phyloP scores from a whole-genome alignment of 1,140 invertebrate species.

The Lethocerus indicus region DNA sequence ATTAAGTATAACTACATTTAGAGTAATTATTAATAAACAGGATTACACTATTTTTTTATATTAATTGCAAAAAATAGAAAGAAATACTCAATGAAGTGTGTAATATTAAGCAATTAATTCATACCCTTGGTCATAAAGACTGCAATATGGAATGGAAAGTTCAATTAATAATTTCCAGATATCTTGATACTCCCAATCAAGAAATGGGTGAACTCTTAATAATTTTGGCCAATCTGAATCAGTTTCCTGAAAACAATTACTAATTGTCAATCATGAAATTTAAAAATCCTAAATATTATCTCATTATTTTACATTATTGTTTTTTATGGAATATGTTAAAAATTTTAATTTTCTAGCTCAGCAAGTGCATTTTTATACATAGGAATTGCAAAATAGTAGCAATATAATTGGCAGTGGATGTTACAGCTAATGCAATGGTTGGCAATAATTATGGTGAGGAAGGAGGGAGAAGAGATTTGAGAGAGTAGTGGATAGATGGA shows the following conservation, averaged over 20 bases:
- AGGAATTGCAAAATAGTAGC: no score
- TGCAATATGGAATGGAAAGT: conserved; percentile 70
- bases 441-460: no score
- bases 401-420: no score
- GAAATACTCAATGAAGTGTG: conserved; percentile 1
- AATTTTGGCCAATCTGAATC: conserved; percentile 76
- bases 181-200: conserved; percentile 78
- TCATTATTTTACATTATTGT: background rate
- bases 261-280: background rate
- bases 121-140: conserved; percentile 71
- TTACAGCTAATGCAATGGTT: no score
- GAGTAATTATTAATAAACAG: conserved; percentile 5
- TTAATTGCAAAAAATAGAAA: conserved; percentile 5
- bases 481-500: background rate
- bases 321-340: no score
- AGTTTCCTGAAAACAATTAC: conserved; percentile 41
- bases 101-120: background rate
- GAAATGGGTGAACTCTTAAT: conserved; percentile 70
- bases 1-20: conserved; percentile 1
- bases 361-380: no score
- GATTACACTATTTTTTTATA: conserved; percentile 4
- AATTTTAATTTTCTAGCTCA: no score
- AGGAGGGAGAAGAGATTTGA: background rate
- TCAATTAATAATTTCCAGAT: conserved; percentile 75
- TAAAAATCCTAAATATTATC: background rate